Evolutionary conservation across 2,888 invertebrate species (phyloP), one percentile per base, ranked within the genome.

Genomic region (Idaea straminata): DNA sequence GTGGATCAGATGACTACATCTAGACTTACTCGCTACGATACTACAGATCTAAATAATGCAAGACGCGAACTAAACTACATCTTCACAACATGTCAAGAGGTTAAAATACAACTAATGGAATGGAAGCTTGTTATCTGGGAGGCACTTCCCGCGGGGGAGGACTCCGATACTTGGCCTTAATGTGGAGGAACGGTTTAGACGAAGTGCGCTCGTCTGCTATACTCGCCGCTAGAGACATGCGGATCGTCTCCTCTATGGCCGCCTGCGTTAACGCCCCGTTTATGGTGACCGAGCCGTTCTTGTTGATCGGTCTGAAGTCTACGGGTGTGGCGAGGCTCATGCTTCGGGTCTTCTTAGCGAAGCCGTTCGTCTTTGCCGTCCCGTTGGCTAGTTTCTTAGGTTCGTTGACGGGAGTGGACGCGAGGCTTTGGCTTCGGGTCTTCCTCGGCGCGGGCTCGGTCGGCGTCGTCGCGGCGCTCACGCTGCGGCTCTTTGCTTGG

Each of bases 111-210:
- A 79, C 78, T 86, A 89, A 71, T 84, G 88, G 89, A 90, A 89
- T 89, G 87, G 73, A 73, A 63, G 65, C 64, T 59, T 70, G 67
- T 91, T 93, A 93, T 93, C 93, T 92, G 66, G 95, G 94, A 62
- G 95, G 95, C 57, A 93, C 91, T 81, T 93, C 93, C 62, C 94
- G 86, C 75, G 95, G 94, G 70, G 95, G 94, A 65, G 95, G 94
- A 87, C 95, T 95, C 78, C 95, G 93, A 84, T 95, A 96, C 86
- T 96, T 96, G 84, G 95, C 95, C 81, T 95, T 94, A 81, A 95
- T 95, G 90, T 95, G 95, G 76, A 95, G 90, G 86, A 95, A 96
- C 73, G 94, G 92, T 75, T 93, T 92, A 77, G 93, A 93, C 69
- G 88, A 74, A 61, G 81, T 80, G 66, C 77, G 82, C 69, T 86